These are phyloP conservation scores for Acrocephalus scirpaceus DNA, from an alignment of 2,797 vertebrate genomes.

Conservation along the genomic window DNA sequence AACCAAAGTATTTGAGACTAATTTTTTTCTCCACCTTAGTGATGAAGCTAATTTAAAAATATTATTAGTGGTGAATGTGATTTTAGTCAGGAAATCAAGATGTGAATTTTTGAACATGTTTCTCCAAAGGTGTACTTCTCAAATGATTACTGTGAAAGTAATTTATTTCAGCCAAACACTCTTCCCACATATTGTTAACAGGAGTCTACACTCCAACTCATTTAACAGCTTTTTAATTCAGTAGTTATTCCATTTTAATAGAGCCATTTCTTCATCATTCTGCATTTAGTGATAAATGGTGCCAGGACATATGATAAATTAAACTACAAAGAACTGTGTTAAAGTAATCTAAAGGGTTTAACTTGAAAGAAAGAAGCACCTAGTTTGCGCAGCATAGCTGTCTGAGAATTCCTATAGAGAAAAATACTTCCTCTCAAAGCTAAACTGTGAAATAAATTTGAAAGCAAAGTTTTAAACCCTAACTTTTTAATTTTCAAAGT, in stretches of 20 bases:
- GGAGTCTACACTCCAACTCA: constrained; percentile 77
- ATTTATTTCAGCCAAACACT: constrained; percentile 82
- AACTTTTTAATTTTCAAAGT: constrained; percentile 1
- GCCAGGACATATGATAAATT: constrained; percentile 83
- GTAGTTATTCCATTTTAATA: constrained; percentile 82
- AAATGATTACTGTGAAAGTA: constrained; percentile 78
- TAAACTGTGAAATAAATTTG: constrained; percentile 64
- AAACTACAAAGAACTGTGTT: constrained; percentile 75
- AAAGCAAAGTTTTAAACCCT: constrained; percentile 71
- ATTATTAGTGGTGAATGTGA: constrained; percentile 69
- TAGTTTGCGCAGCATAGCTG: constrained; percentile 63
- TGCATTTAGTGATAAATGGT: constrained; percentile 85
- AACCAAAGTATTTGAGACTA: constrained; percentile 47
- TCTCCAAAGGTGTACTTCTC: constrained; percentile 78
- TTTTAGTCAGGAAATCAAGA: constrained; percentile 76
- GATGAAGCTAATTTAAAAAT: constrained; percentile 73
- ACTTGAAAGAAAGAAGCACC: constrained; percentile 74
- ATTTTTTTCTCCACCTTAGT: constrained; percentile 52
- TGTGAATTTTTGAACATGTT: constrained; percentile 78
- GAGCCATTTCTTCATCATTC: constrained; percentile 83
- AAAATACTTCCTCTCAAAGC: constrained; percentile 60
- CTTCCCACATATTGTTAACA: constrained; percentile 79
- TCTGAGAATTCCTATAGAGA: constrained; percentile 53
- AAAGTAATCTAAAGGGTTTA: constrained; percentile 78
- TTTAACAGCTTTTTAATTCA: constrained; percentile 84